A percentile compares a stretch with the other conserved stretches of the same genome.
These are phyloP conservation scores for Cataglyphis rosenhaueri DNA, from an alignment of 2,888 invertebrate genomes.

Conservation along the genomic window DNA sequence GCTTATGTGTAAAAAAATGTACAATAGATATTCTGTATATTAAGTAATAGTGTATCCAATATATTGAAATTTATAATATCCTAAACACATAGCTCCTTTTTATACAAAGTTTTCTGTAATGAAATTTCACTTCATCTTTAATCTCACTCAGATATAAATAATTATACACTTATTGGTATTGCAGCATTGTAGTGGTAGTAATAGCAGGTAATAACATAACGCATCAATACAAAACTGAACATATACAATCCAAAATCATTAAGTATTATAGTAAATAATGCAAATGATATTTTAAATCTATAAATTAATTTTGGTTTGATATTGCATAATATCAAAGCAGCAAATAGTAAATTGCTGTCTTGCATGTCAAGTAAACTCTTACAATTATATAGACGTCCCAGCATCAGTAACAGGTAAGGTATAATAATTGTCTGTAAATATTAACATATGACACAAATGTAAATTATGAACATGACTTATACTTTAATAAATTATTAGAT, in stretches of 20 bases:
- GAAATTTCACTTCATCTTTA: not conserved
- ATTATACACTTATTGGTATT: conserved; percentile 25
- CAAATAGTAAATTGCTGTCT: conserved; percentile 73
- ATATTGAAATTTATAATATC: conserved; percentile 21
- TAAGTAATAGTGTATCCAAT: not conserved
- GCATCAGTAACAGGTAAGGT: conserved; percentile 76
- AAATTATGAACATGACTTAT: not conserved
- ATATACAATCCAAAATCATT: conserved; percentile 79
- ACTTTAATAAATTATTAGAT: conserved; percentile 20
- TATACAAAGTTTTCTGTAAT: not conserved
- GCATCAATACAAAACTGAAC: conserved; percentile 77
- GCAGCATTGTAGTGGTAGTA: conserved; percentile 9
- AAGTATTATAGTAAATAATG: conserved; percentile 63
- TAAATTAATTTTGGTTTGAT: conserved; percentile 77
- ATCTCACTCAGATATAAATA: not conserved
- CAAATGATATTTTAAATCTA: conserved; percentile 70
- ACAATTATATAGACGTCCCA: conserved; percentile 71
- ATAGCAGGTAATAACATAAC: conserved; percentile 59
- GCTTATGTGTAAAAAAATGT: not conserved
- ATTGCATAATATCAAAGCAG: conserved; percentile 80
- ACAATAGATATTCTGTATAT: not conserved
- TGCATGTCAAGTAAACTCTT: conserved; percentile 60
- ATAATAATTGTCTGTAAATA: conserved; percentile 77
- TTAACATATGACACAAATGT: not conserved
- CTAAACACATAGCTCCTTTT: not conserved